phyloP scores from a whole-genome alignment of 2,888 invertebrate species.

The Sesia apiformis region DNA sequence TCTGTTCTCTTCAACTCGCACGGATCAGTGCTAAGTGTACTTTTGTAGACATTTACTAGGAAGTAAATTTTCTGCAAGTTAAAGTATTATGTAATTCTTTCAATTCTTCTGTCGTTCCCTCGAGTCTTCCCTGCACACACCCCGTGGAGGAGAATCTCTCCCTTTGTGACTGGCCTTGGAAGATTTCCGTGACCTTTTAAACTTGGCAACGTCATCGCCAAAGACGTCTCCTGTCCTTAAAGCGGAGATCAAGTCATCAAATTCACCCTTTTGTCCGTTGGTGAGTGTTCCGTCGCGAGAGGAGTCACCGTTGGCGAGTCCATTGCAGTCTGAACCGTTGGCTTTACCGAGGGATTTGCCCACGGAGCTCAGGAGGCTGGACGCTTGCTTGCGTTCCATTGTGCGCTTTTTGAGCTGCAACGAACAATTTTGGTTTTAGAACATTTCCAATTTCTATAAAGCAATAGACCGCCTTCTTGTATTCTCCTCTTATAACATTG shows the following conservation, averaged over 20 bases:
- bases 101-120: conserved; percentile 65
- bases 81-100: conserved; percentile 7
- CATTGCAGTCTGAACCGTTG: conserved; percentile 72
- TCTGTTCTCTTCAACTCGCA: too few species aligned
- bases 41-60: too few species aligned
- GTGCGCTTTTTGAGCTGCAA: conserved; percentile 85
- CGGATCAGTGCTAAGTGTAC: too few species aligned
- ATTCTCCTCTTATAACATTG: too few species aligned
- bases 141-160: conserved; percentile 59
- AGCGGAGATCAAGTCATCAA: conserved; percentile 96
- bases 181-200: conserved; percentile 69
- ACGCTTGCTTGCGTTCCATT: conserved; percentile 88
- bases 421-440: too few species aligned
- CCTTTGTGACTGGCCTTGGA: conserved; percentile 59
- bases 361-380: conserved; percentile 84
- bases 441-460: too few species aligned
- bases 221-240: conserved; percentile 95
- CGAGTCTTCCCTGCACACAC: conserved; percentile 58
- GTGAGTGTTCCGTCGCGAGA: conserved; percentile 48
- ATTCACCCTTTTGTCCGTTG: conserved; percentile 85
- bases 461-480: too few species aligned
- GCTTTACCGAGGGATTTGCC: conserved; percentile 80
- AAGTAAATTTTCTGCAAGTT: too few species aligned
- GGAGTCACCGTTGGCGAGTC: conserved; percentile 47
- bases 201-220: conserved; percentile 96